These are phyloP conservation scores for Arenaria interpres DNA, from an alignment of 2,113 vertebrate genomes.

Conservation along the genomic window DNA sequence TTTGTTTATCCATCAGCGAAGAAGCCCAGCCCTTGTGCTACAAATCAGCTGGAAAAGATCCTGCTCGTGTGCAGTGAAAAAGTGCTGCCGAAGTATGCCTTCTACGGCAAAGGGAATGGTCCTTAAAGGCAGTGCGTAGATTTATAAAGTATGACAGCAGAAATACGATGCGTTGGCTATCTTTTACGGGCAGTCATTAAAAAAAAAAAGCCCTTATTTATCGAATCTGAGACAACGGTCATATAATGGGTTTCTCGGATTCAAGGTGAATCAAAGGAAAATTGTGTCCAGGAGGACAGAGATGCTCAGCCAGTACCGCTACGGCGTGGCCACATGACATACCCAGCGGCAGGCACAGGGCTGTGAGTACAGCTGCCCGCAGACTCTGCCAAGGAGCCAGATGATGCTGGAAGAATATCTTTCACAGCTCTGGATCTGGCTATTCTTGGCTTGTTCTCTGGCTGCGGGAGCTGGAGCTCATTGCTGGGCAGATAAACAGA, in stretches of 20 bases:
- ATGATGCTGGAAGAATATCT: slow-evolving; percentile 55
- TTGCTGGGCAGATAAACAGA: slow-evolving; percentile 57
- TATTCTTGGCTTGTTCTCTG: slow-evolving; percentile 48
- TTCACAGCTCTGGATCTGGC: slow-evolving; percentile 55
- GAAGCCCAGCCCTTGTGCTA: slow-evolving; percentile 26
- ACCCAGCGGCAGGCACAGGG: slow-evolving; percentile 19
- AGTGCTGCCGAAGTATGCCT: not conserved
- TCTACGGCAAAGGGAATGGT: not conserved
- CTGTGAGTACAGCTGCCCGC: slow-evolving; percentile 42
- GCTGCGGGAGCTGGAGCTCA: slow-evolving; percentile 16
- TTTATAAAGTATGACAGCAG: slow-evolving; percentile 54
- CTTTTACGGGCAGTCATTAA: slow-evolving; percentile 15
- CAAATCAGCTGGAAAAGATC: slow-evolving; percentile 66
- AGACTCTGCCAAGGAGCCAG: slow-evolving; percentile 59
- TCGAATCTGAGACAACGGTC: not conserved
- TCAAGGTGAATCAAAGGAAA: slow-evolving; percentile 75
- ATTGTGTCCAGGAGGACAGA: slow-evolving; percentile 53
- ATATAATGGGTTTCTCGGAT: not conserved
- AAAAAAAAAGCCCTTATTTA: not conserved
- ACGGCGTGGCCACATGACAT: slow-evolving; percentile 17
- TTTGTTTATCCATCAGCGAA: not conserved
- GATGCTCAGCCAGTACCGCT: not conserved
- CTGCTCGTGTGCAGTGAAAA: slow-evolving; percentile 44
- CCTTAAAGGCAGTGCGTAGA: slow-evolving; percentile 38
- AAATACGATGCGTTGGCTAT: slow-evolving; percentile 22